Conservation (phyloP, 1,140 invertebrate genomes). For the Monochamus saltuarius region DNA sequence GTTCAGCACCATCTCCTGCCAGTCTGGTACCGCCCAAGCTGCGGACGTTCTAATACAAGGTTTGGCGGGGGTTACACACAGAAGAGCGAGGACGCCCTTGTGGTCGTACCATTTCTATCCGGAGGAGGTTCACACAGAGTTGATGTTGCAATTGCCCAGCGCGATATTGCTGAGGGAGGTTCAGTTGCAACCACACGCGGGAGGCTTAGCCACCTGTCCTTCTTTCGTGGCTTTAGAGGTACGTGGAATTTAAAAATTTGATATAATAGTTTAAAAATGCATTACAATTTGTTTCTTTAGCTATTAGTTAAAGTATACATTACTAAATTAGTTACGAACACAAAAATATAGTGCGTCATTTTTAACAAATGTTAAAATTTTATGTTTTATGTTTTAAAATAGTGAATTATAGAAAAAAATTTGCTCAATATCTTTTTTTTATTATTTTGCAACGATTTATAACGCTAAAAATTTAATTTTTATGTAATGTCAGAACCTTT, state of each 20-base stretch:
- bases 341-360: too few species aligned
- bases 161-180: constrained; percentile 88
- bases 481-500: too few species aligned
- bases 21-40: constrained; percentile 80
- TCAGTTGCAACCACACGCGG: constrained; percentile 83
- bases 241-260: background rate
- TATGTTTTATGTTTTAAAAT: too few species aligned
- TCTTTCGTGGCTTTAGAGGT: constrained; percentile 86
- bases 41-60: constrained; percentile 79
- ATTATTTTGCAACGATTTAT: too few species aligned
- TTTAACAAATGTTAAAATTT: too few species aligned
- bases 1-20: constrained; percentile 59
- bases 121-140: constrained; percentile 83
- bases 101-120: constrained; percentile 94
- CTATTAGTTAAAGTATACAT: too few species aligned
- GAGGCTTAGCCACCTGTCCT: constrained; percentile 82
- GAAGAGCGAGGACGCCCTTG: constrained; percentile 79
- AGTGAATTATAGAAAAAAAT: too few species aligned
- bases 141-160: constrained; percentile 83
- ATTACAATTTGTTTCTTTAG: too few species aligned
- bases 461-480: too few species aligned
- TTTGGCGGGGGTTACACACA: constrained; percentile 58
- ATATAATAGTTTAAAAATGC: background rate
- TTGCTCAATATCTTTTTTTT: too few species aligned
- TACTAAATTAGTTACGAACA: too few species aligned